phyloP scores from a whole-genome alignment of 2,113 vertebrate species.

The Psittacula cyanocephala region DNA sequence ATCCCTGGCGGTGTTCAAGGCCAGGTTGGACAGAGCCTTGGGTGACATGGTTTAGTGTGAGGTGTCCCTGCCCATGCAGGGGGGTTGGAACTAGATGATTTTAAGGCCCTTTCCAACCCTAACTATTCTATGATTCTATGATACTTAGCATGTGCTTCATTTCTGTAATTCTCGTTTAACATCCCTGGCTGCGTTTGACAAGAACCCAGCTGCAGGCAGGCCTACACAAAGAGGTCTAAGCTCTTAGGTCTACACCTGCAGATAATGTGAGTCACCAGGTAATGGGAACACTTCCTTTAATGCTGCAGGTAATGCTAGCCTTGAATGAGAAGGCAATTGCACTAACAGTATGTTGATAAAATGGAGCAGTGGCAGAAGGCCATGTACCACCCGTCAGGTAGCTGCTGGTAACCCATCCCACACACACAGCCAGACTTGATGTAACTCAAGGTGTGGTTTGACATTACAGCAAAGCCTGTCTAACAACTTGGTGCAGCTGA shows the following conservation, averaged over 20 bases:
- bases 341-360: background rate
- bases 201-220: background rate
- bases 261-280: background rate
- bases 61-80: too few species aligned
- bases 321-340: background rate
- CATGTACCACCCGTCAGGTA: background rate
- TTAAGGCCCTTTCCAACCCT: too few species aligned
- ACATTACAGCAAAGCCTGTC: background rate
- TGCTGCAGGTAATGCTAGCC: background rate
- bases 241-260: background rate
- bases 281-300: background rate
- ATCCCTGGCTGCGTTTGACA: background rate
- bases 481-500: background rate
- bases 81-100: too few species aligned
- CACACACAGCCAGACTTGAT: background rate
- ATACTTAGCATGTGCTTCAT: background rate
- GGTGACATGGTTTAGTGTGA: too few species aligned
- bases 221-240: background rate
- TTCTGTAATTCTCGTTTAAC: background rate
- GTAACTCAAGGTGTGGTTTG: slow-evolving; percentile 29
- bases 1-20: too few species aligned
- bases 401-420: background rate
- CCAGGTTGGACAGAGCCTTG: too few species aligned
- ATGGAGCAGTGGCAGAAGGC: background rate
- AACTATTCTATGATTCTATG: too few species aligned